Evolutionary conservation across 2,113 vertebrate genomes (phyloP).

Genomic region (Sula dactylatra): DNA sequence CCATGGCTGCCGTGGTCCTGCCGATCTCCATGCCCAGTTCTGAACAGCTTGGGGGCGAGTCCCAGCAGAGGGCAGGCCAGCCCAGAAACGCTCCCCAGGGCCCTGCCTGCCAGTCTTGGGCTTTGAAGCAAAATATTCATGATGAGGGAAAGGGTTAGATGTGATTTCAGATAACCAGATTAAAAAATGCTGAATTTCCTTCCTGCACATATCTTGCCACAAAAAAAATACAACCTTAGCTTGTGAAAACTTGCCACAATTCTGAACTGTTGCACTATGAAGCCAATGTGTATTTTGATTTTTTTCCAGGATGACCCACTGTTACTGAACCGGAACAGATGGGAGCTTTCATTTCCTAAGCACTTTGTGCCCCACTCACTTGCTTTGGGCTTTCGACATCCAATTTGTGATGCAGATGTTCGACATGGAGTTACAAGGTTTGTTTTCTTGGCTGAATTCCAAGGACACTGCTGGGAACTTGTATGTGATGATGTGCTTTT

Average conservation of each 20-base stretch:
- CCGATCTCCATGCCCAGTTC: neutral
- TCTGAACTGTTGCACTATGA: neutral
- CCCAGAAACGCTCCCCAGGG: neutral
- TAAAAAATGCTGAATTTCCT: constrained; percentile 53
- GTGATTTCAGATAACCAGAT: constrained; percentile 42
- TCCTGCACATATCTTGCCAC: neutral
- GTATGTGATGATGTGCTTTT: neutral
- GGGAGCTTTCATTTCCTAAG: neutral
- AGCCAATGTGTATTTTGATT: neutral
- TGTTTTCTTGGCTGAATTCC: neutral
- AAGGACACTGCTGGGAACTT: neutral
- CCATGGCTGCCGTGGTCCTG: rapidly evolving
- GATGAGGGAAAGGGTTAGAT: neutral
- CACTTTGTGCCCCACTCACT: neutral
- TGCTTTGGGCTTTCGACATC: neutral
- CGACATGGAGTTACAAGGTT: neutral
- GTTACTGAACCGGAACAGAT: neutral
- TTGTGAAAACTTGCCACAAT: neutral
- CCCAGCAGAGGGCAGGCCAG: constrained; percentile 23
- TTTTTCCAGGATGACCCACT: neutral
- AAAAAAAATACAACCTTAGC: neutral
- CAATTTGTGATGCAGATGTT: neutral
- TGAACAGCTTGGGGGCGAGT: neutral
- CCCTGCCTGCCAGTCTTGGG: neutral
- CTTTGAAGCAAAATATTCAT: neutral